These are phyloP conservation scores for Lemur catta DNA, from an alignment of 2,797 vertebrate genomes.

Conservation along the genomic window DNA sequence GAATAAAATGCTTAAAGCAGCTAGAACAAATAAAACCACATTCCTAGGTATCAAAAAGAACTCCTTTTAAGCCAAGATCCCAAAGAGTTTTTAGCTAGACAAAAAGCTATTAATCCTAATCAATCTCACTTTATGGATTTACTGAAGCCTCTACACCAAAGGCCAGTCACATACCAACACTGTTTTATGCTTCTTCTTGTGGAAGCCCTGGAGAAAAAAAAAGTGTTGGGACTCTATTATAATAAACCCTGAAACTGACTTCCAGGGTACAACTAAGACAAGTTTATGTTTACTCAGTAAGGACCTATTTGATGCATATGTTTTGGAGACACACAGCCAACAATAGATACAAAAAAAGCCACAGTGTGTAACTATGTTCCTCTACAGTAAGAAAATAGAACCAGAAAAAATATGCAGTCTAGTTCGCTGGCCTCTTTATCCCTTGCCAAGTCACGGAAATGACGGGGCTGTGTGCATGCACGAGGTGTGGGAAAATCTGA, in stretches of 20 bases:
- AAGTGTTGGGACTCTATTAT: neutral
- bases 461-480: neutral
- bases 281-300: neutral
- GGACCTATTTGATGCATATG: neutral
- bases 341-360: neutral
- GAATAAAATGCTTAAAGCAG: constrained; percentile 16
- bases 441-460: neutral
- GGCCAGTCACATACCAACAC: neutral
- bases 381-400: neutral
- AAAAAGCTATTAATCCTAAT: neutral
- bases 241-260: neutral
- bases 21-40: neutral
- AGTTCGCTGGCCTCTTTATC: neutral
- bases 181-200: neutral
- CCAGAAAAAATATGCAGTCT: neutral
- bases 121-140: neutral
- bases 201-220: neutral
- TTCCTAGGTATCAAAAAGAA: constrained; percentile 10
- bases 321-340: neutral
- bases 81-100: neutral
- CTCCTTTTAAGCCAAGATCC: neutral
- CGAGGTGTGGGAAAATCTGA: neutral
- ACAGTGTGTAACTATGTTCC: neutral
- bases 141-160: neutral
- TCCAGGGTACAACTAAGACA: neutral